These are phyloP conservation scores for Psettodes erumei DNA, from an alignment of 2,113 vertebrate species.

Conservation along the genomic window DNA sequence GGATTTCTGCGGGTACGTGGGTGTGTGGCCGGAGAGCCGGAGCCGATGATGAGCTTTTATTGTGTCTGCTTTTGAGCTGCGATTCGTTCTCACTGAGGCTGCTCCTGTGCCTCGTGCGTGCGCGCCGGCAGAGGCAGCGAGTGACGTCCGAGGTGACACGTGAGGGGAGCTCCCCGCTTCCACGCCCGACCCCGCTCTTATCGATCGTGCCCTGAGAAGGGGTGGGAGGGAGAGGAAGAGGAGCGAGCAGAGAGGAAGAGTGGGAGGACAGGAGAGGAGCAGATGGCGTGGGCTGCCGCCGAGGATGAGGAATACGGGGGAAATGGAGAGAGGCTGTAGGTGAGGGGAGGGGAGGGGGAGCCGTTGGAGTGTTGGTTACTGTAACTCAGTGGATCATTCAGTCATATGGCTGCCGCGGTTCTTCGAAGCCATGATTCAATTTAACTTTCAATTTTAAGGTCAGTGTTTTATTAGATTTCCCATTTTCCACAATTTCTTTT, in stretches of 20 bases:
- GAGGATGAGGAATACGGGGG: neutral
- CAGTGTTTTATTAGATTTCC: too few relatives aligned
- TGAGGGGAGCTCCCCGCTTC: conserved; percentile 56
- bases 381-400: neutral
- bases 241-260: neutral
- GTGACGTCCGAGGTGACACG: conserved; percentile 40
- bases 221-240: neutral
- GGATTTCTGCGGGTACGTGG: conserved; percentile 33
- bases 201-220: conserved; percentile 55
- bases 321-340: conserved; percentile 6
- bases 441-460: too few relatives aligned
- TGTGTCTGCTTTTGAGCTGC: conserved; percentile 43
- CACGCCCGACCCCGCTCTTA: conserved; percentile 57
- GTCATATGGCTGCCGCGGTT: too few relatives aligned
- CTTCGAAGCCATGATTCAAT: too few relatives aligned
- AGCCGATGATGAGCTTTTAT: conserved; percentile 50
- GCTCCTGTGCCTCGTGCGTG: neutral
- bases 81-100: neutral
- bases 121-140: conserved; percentile 17
- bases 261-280: conserved; percentile 22
- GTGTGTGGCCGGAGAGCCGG: conserved; percentile 41
- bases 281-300: conserved; percentile 36
- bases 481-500: too few relatives aligned
- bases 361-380: neutral
- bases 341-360: neutral